These are phyloP conservation scores for Acronicta alni DNA, from an alignment of 2,888 invertebrate species.

Conservation along the genomic window DNA sequence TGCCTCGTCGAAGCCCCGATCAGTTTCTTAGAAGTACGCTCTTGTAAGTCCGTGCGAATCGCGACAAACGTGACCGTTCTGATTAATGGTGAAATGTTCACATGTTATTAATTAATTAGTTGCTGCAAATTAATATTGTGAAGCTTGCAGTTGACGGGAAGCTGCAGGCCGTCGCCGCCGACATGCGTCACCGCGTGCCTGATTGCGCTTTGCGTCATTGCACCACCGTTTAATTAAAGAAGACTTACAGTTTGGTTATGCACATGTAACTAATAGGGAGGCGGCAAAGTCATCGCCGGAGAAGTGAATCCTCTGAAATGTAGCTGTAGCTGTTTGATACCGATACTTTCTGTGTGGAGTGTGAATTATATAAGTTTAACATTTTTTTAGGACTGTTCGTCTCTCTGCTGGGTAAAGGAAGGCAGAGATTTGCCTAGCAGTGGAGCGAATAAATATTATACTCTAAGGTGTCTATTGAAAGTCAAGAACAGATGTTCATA, in stretches of 20 bases:
- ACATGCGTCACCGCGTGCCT: conserved; percentile 64
- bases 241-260: conserved; percentile 70
- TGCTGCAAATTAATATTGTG: conserved; percentile 81
- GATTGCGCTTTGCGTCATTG: conserved; percentile 67
- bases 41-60: conserved; percentile 37
- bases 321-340: conserved; percentile 42
- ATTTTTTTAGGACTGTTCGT: no score
- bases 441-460: not conserved
- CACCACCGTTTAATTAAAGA: conserved; percentile 82
- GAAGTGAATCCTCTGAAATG: conserved; percentile 63
- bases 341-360: conserved; percentile 23
- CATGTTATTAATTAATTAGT: conserved; percentile 85
- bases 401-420: no score
- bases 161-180: conserved; percentile 65
- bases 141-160: conserved; percentile 81
- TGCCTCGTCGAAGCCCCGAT: conserved; percentile 50
- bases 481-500: not conserved
- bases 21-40: conserved; percentile 47
- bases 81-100: conserved; percentile 79
- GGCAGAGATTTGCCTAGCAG: no score
- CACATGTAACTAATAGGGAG: conserved; percentile 56
- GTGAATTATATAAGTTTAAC: conserved; percentile 11
- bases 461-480: not conserved
- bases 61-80: conserved; percentile 67
- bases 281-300: conserved; percentile 45